Evolutionary conservation across 2,888 invertebrate species (phyloP).

Genomic region (Lasioglossum malachurum): DNA sequence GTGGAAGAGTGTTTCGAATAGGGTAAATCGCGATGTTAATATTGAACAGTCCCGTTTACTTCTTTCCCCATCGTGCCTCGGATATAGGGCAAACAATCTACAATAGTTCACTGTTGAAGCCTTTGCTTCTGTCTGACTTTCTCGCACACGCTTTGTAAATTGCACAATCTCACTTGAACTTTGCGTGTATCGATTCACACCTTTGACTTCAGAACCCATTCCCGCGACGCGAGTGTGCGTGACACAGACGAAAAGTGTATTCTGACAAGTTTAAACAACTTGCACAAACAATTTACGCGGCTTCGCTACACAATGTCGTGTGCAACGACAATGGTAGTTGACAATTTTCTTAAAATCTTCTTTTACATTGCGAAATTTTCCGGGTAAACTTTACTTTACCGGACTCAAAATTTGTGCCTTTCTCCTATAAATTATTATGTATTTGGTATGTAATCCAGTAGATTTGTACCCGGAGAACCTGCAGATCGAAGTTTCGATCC

Average conservation of each 20-base stretch:
- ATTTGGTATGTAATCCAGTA: no score
- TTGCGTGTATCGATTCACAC: neutral
- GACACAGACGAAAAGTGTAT: neutral
- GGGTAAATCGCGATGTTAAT: neutral
- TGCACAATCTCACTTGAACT: slow-evolving; percentile 9
- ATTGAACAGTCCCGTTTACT: neutral
- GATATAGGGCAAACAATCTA: slow-evolving; percentile 8
- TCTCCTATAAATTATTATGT: no score
- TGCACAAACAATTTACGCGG: no score
- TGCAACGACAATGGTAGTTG: no score
- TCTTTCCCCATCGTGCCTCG: neutral
- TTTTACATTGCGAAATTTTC: no score
- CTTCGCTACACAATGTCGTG: no score
- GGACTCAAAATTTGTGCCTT: no score
- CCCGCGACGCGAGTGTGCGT: neutral
- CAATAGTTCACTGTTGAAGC: slow-evolving; percentile 12
- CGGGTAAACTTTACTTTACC: no score
- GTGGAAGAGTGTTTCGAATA: neutral
- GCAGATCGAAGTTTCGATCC: no score
- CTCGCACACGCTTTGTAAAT: slow-evolving; percentile 2
- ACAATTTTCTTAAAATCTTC: no score
- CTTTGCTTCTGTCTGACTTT: neutral
- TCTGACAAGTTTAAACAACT: neutral
- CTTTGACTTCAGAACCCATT: neutral
- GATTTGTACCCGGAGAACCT: no score